Evolutionary conservation across 1,140 invertebrate species (phyloP), one percentile per base, ranked within the genome.

Genomic region (Magallana ariakensis): DNA sequence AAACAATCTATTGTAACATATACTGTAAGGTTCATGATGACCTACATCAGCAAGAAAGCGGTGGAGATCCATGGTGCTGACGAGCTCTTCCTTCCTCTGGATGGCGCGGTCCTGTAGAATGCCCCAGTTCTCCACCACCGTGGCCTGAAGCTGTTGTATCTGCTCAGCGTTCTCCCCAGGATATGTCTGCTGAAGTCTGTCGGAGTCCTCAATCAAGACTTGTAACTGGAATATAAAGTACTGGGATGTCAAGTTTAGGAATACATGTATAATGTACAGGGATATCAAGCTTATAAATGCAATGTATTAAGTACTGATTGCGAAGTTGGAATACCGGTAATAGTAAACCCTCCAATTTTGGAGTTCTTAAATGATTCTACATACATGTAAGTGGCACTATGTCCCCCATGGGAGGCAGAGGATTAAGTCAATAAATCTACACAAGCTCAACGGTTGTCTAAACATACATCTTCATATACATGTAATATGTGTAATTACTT

Each of bases 121-220:
- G 80, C 97, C 96, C 98, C 98, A 99, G 87, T 97, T 97, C 6
- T 97, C 96, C 0, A 98, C 95, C 0, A 99, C 97, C 15, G 97
- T 96, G 26, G 96, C 96, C 94, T 97, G 97, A 91, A 99, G 97
- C 91, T 98, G 96, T 26, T 96, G 96, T 89, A 99, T 98, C 88
- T 98, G 97, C 80, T 97, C 96, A 0, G 98, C 98, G 95, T 99
- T 99, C 55, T 97, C 97, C 0, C 98, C 98, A 0, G 98, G 98
- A 95, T 99, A 99, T 10, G 97, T 95, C 8, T 96, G 95, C 94
- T 98, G 97, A 56, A 99, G 96, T 86, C 97, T 96, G 0, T 96
- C 96, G 0, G 98, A 97, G 93, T 99, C 98, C 93, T 99, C 98
- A 7, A 99, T 97, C 0, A 99, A 95, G 1, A 97, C 96, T 96